These are phyloP conservation scores for Pseudomyrmex concolor DNA, from an alignment of 1,140 invertebrate species.

Conservation along the genomic window DNA sequence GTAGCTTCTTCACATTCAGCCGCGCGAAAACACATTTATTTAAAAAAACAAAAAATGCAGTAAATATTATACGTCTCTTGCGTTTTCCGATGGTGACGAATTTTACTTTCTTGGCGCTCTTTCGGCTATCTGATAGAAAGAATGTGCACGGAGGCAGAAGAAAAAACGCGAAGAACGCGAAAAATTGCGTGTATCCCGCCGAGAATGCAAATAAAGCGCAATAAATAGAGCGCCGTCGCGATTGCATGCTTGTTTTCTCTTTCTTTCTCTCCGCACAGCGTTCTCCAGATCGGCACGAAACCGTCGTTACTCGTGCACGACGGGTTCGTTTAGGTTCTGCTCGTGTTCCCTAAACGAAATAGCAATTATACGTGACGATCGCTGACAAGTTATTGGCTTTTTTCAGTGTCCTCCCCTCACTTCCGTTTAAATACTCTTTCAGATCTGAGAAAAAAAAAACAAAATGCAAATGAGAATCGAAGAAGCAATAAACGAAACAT, in stretches of 20 bases:
- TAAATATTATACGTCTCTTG: conserved; percentile 29
- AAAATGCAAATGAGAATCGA: not conserved
- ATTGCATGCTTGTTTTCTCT: conserved; percentile 54
- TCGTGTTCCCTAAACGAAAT: conserved; percentile 34
- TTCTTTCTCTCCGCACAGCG: not conserved
- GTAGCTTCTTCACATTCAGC: not conserved
- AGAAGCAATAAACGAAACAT: too few species aligned
- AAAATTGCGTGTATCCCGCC: conserved; percentile 65
- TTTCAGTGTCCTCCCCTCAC: too few species aligned
- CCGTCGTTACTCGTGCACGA: conserved; percentile 49
- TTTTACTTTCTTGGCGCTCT: conserved; percentile 20
- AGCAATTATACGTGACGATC: conserved; percentile 47
- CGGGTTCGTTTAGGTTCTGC: conserved; percentile 29
- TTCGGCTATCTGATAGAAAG: not conserved
- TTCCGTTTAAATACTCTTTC: not conserved
- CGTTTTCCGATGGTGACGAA: conserved; percentile 12
- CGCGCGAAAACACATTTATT: conserved; percentile 20
- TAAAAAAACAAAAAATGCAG: not conserved
- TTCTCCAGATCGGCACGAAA: conserved; percentile 19
- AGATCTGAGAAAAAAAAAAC: not conserved
- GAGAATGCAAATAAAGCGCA: conserved; percentile 75
- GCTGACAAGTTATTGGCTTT: conserved; percentile 5
- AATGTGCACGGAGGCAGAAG: not conserved
- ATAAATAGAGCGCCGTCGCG: conserved; percentile 67
- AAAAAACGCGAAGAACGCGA: conserved; percentile 51